Evolutionary conservation across 2,888 invertebrate genomes (phyloP), one percentile per base, ranked within the genome.

Genomic region (Phengaris alcon): DNA sequence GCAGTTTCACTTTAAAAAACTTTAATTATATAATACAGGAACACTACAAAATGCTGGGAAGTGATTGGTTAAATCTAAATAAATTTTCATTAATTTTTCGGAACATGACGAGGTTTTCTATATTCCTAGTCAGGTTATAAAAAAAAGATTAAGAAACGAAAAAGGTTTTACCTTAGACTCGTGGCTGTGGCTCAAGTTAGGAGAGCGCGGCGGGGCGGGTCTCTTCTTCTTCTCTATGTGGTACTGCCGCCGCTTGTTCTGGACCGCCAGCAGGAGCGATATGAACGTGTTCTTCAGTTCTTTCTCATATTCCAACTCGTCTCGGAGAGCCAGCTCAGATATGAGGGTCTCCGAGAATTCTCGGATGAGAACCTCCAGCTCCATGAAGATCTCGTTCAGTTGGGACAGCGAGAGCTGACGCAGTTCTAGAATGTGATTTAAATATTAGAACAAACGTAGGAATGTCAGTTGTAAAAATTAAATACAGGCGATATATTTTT

Each of bases 221-320:
- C 90, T 81, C 82, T 90, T 93, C 91, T 98, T 98, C 94, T 97
- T 97, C 87, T 98, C 98, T 54, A 98, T 96, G 84, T 98, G 97
- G 88, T 97, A 96, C 88, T 98, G 98, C 78, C 98, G 94, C 75
- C 98, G 95, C 87, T 98, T 98, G 90, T 98, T 99, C 94, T 99
- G 99, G 77, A 99, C 98, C 46, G 98, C 98, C 80, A 99, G 95
- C 80, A 99, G 94, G 81, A 99, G 94, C 12, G 99, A 99, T 84
- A 99, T 99, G 93, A 99, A 99, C 76, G 98, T 98, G 90, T 99
- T 99, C 93, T 99, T 99, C 85, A 98, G 92, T 91, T 98, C 99
- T 90, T 99, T 99, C 91, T 99, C 99, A 88, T 97, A 99, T 88
- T 99, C 99, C 82, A 99, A 93, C 90, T 99, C 99, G 88, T 99